These are phyloP conservation scores for Thereva unica DNA, from an alignment of 2,888 invertebrate genomes.

Conservation along the genomic window DNA sequence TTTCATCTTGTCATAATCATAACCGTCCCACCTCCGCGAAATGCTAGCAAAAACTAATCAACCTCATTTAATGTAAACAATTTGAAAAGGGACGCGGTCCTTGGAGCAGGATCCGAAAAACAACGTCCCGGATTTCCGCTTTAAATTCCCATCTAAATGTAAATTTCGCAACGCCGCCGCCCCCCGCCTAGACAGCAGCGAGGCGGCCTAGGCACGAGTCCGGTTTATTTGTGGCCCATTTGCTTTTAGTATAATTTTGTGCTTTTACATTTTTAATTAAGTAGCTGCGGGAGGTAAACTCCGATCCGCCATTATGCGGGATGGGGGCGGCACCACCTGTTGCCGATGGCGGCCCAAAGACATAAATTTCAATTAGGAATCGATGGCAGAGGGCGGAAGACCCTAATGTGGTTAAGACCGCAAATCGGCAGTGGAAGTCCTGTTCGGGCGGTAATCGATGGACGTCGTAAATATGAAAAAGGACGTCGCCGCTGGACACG, in stretches of 20 bases:
- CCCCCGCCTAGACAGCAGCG: not conserved
- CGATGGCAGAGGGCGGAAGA: constrained; percentile 27
- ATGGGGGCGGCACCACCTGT: constrained; percentile 19
- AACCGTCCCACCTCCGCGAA: no score
- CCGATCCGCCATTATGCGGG: constrained; percentile 1
- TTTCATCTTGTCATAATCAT: no score
- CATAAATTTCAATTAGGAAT: constrained; percentile 34
- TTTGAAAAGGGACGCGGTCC: not conserved
- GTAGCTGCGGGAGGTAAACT: constrained; percentile 27
- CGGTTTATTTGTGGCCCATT: constrained; percentile 23
- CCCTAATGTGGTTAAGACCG: constrained; percentile 12
- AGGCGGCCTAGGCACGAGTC: not conserved
- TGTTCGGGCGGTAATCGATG: constrained; percentile 11
- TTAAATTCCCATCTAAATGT: constrained; percentile 16
- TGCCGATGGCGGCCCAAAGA: constrained; percentile 10
- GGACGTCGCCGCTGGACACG: no score
- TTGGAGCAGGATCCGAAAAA: not conserved
- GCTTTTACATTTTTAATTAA: constrained; percentile 33
- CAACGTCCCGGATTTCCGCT: not conserved
- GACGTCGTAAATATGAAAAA: not conserved
- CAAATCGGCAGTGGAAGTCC: constrained; percentile 1
- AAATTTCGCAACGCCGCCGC: constrained; percentile 2
- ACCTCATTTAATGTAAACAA: no score
- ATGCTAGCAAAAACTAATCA: no score
- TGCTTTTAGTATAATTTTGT: constrained; percentile 24